These are phyloP conservation scores for Galbula dea DNA, from an alignment of 2,113 vertebrate genomes.

Conservation along the genomic window DNA sequence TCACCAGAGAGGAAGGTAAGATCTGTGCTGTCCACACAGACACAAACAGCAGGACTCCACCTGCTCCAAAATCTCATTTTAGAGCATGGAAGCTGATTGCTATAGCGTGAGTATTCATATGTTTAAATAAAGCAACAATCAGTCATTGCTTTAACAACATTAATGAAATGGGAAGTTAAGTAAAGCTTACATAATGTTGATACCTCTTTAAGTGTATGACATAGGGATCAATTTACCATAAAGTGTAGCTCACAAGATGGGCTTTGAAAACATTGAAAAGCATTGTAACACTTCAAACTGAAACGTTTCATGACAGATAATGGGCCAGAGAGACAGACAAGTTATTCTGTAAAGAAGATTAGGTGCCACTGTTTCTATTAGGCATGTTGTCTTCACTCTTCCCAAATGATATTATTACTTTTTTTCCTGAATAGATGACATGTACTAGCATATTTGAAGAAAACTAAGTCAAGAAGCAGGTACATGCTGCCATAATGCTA, in stretches of 20 bases:
- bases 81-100: background rate
- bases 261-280: background rate
- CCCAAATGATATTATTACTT: background rate
- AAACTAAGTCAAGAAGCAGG: background rate
- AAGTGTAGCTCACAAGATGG: background rate
- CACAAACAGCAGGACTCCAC: background rate
- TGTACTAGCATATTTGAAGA: background rate
- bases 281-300: background rate
- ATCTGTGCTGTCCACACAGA: background rate
- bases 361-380: background rate
- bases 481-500: background rate
- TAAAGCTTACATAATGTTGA: background rate
- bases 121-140: background rate
- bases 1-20: background rate
- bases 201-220: background rate
- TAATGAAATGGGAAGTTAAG: background rate
- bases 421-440: background rate
- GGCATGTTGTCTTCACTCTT: background rate
- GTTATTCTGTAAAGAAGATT: background rate
- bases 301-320: background rate
- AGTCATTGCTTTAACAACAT: background rate
- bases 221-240: background rate
- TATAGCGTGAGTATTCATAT: background rate
- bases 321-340: background rate
- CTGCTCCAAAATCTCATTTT: background rate